Evolutionary conservation across 2,113 vertebrate genomes (phyloP).

Genomic region (Spea bombifrons): DNA sequence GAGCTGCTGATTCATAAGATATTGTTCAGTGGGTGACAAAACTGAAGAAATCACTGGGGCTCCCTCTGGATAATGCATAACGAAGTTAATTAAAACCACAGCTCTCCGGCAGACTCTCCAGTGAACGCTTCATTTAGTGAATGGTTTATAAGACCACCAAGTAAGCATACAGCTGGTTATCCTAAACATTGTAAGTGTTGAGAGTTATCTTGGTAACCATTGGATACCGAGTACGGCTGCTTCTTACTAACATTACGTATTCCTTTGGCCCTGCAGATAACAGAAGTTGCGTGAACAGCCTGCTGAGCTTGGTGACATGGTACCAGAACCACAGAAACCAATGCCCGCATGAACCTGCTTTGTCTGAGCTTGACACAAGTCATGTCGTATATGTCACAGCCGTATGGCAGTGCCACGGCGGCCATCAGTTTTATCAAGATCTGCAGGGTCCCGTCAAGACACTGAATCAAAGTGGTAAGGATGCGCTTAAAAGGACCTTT

Average conservation of each 20-base stretch:
- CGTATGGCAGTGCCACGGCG: slow-evolving; percentile 79
- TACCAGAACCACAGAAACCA: slow-evolving; percentile 80
- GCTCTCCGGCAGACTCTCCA: too few species aligned
- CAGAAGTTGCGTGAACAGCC: slow-evolving; percentile 70
- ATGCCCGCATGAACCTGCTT: slow-evolving; percentile 79
- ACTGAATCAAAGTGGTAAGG: slow-evolving; percentile 55
- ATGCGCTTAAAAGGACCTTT: not conserved
- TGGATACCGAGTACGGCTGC: too few species aligned
- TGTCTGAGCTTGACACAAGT: slow-evolving; percentile 71
- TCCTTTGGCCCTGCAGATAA: slow-evolving; percentile 58
- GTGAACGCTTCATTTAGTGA: too few species aligned
- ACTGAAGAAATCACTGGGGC: too few species aligned
- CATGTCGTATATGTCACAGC: slow-evolving; percentile 74
- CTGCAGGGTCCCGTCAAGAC: slow-evolving; percentile 70
- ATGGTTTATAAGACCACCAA: too few species aligned
- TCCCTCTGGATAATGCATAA: too few species aligned
- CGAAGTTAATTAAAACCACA: too few species aligned
- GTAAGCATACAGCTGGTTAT: too few species aligned
- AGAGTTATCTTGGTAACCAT: too few species aligned
- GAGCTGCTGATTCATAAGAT: too few species aligned
- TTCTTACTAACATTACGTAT: not conserved
- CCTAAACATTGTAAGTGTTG: too few species aligned
- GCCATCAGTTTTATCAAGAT: slow-evolving; percentile 85
- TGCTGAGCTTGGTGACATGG: slow-evolving; percentile 80
- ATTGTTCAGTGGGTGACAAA: too few species aligned